Conservation (phyloP, 2,888 invertebrate genomes). For the Himalopsyche tibetana region DNA sequence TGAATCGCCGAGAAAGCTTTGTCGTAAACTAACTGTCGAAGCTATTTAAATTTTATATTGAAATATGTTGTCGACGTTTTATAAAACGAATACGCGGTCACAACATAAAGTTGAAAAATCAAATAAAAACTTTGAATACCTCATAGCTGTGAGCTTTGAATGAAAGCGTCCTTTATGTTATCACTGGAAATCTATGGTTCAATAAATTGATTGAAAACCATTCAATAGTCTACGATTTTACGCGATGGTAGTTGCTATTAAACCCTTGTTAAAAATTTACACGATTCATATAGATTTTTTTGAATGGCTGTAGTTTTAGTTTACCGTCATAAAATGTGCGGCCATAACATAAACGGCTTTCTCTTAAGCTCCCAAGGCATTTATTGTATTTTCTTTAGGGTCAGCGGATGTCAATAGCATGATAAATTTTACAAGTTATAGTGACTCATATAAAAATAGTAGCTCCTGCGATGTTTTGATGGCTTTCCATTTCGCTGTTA, state of each 20-base stretch:
- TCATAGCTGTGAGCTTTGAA: neutral
- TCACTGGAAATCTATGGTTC: neutral
- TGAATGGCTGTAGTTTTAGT: constrained; percentile 21
- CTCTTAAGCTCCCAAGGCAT: constrained; percentile 15
- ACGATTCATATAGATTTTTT: constrained; percentile 29
- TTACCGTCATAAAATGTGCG: constrained; percentile 24
- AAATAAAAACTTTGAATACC: neutral
- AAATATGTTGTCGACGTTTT: neutral
- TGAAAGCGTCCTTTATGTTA: neutral
- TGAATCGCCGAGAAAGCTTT: too few relatives aligned
- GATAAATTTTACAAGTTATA: too few relatives aligned
- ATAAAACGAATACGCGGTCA: neutral
- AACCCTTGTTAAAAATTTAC: constrained; percentile 30
- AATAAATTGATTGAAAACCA: neutral
- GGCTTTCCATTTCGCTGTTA: too few relatives aligned
- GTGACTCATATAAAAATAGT: too few relatives aligned
- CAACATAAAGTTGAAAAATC: neutral
- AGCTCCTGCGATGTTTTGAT: too few relatives aligned
- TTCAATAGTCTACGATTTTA: neutral
- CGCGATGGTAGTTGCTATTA: neutral
- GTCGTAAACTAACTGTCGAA: too few relatives aligned
- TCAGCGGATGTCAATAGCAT: constrained; percentile 16
- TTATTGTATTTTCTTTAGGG: constrained; percentile 6
- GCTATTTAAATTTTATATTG: too few relatives aligned
- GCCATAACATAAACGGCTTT: constrained; percentile 34